Conservation (phyloP, 2,113 vertebrate genomes). For the Pygoscelis adeliae region DNA sequence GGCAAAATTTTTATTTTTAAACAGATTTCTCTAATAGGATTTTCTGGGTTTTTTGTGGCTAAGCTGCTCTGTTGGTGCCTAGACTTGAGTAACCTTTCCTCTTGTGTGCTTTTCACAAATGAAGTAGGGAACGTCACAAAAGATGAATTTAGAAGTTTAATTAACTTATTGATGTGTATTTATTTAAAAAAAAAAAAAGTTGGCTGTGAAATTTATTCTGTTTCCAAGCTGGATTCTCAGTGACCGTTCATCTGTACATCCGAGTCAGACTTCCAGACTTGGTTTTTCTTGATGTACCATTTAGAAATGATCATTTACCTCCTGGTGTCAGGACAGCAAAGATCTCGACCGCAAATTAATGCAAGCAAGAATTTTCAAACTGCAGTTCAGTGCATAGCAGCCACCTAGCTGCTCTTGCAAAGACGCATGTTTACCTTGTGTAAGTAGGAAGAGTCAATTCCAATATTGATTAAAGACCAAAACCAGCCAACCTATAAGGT, state of each 20-base stretch:
- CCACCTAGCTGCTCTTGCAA: background rate
- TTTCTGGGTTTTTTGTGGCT: background rate
- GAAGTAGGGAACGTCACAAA: background rate
- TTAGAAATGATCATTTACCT: background rate
- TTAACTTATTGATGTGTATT: background rate
- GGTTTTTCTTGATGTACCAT: background rate
- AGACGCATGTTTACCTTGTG: fast-evolving
- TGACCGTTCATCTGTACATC: background rate
- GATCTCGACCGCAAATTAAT: background rate
- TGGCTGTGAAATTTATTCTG: background rate
- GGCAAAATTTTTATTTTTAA: background rate
- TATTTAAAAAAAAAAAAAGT: background rate
- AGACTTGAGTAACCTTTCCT: background rate
- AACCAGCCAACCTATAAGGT: background rate
- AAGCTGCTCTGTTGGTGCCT: background rate
- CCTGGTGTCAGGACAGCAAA: background rate
- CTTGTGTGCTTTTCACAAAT: background rate
- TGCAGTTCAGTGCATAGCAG: background rate
- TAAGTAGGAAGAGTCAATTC: background rate
- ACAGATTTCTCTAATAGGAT: background rate
- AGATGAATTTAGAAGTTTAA: background rate
- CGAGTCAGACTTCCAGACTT: background rate
- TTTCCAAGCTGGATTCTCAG: background rate
- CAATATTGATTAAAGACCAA: background rate
- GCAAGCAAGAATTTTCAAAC: no score